phyloP scores from a whole-genome alignment of 2,113 vertebrate genomes.

The Casuarius casuarius region DNA sequence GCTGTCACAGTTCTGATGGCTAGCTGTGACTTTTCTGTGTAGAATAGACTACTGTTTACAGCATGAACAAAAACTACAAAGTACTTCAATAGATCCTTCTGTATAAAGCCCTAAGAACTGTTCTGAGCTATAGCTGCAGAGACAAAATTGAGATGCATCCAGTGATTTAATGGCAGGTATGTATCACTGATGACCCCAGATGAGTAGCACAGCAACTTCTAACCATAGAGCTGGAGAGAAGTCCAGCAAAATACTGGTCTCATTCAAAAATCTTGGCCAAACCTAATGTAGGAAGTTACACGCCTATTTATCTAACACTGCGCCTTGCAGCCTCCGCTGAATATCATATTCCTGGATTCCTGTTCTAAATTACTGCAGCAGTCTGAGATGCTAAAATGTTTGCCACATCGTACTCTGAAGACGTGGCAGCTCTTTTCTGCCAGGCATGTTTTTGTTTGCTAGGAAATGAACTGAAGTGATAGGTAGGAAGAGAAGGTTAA shows the following conservation, averaged over 20 bases:
- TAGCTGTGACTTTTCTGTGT: neutral
- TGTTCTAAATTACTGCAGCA: neutral
- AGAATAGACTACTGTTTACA: neutral
- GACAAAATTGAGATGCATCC: neutral
- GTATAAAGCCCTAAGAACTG: neutral
- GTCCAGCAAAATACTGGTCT: neutral
- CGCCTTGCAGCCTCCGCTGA: neutral
- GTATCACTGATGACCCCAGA: neutral
- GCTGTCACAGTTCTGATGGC: neutral
- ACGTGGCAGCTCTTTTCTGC: neutral
- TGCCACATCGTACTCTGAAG: neutral
- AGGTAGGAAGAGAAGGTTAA: neutral
- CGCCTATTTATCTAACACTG: neutral
- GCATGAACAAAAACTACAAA: accelerated
- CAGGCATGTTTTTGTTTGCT: neutral
- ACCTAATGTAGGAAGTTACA: neutral
- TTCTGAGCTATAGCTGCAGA: neutral
- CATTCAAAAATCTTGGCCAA: neutral
- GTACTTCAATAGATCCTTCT: neutral
- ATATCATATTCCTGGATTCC: neutral
- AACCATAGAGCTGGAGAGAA: neutral
- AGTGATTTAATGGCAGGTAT: neutral
- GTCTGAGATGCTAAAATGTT: neutral
- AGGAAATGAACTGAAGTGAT: neutral
- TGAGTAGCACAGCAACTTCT: neutral